Evolutionary conservation across 2,797 vertebrate species (phyloP).

Genomic region (Chiloscyllium punctatum): DNA sequence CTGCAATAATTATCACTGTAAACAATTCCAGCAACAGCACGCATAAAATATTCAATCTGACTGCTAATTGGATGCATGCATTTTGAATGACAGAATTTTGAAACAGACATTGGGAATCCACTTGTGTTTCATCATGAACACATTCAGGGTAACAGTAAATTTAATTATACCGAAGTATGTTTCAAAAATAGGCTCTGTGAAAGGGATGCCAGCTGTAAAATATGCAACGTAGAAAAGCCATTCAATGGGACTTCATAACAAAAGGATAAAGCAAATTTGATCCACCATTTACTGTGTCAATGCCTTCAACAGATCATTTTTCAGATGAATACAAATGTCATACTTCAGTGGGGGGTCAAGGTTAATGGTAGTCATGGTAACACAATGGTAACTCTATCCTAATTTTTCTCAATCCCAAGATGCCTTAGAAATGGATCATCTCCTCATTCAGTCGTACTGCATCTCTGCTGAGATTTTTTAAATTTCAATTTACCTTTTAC

Average conservation of each 20-base stretch:
- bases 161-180: neutral
- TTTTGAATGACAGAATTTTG: neutral
- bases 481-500: neutral
- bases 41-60: neutral
- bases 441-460: neutral
- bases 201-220: neutral
- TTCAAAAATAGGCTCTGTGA: neutral
- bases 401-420: neutral
- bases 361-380: conserved; percentile 32
- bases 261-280: neutral
- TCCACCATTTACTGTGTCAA: neutral
- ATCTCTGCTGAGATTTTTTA: neutral
- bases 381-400: conserved; percentile 16
- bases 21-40: neutral
- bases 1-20: neutral
- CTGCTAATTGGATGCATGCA: neutral
- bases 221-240: neutral
- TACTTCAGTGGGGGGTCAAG: conserved; percentile 16
- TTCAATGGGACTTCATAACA: neutral
- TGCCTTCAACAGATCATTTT: conserved; percentile 25
- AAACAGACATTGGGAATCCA: neutral
- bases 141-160: neutral
- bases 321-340: conserved; percentile 31
- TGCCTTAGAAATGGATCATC: neutral
- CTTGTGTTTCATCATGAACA: neutral